Evolutionary conservation across 1,140 invertebrate genomes (phyloP).

Genomic region (Antheraea pernyi): DNA sequence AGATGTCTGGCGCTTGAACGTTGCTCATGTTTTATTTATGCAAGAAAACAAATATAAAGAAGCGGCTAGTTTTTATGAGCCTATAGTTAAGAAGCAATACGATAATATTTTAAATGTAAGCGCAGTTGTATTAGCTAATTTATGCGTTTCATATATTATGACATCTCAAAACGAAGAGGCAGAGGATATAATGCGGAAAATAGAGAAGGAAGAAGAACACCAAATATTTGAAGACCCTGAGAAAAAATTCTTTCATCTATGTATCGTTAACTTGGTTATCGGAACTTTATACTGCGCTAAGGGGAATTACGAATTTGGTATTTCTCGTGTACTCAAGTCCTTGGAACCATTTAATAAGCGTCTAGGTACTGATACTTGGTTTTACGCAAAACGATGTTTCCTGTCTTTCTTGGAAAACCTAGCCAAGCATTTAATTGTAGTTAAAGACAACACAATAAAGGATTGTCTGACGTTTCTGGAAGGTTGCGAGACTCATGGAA

Average conservation of each 20-base stretch:
- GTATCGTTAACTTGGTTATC: constrained; percentile 99
- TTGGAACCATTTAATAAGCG: constrained; percentile 97
- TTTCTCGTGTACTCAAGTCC: constrained; percentile 97
- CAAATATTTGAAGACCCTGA: constrained; percentile 95
- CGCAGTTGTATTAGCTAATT: constrained; percentile 97
- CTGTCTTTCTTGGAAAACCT: constrained; percentile 95
- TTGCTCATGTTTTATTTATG: constrained; percentile 99
- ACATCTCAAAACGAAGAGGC: constrained; percentile 99
- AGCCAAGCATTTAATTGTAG: constrained; percentile 93
- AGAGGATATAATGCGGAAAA: constrained; percentile 98
- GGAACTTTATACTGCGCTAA: constrained; percentile 99
- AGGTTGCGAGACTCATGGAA: constrained; percentile 94
- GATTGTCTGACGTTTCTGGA: constrained; percentile 96
- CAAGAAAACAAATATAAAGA: constrained; percentile 99
- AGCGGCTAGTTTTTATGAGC: constrained; percentile 98
- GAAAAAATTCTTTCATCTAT: constrained; percentile 97
- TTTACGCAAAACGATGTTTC: constrained; percentile 97
- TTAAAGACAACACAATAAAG: constrained; percentile 92
- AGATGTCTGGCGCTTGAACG: constrained; percentile 98
- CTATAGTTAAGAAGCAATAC: constrained; percentile 97
- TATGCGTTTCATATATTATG: constrained; percentile 99
- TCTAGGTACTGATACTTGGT: constrained; percentile 98
- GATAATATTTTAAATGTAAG: constrained; percentile 97
- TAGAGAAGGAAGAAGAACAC: constrained; percentile 98
- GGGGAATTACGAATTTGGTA: constrained; percentile 99